phyloP scores from a whole-genome alignment of 2,797 vertebrate species.

The Numenius phaeopus region DNA sequence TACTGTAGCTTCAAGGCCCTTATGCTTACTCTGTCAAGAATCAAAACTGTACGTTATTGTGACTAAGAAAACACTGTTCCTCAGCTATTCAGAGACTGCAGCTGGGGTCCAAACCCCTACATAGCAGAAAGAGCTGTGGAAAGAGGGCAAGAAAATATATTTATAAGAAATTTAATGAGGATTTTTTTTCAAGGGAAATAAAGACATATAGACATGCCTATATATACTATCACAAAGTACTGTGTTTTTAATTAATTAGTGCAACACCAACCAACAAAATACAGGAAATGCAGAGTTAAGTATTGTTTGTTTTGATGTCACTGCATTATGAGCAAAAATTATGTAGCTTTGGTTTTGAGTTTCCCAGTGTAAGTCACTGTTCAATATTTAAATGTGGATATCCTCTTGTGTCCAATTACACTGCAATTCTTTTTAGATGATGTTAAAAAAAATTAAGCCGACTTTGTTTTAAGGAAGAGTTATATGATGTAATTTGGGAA shows the following conservation, averaged over 20 bases:
- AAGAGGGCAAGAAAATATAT: constrained; percentile 4
- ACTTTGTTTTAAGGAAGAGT: not conserved
- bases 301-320: not conserved
- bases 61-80: constrained; percentile 50
- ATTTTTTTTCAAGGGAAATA: not conserved
- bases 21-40: constrained; percentile 57
- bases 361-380: not conserved
- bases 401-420: not conserved
- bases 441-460: not conserved
- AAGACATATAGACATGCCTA: not conserved
- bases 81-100: constrained; percentile 15
- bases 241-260: not conserved
- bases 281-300: not conserved
- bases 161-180: not conserved
- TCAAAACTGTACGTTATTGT: constrained; percentile 56
- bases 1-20: not conserved
- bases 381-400: not conserved
- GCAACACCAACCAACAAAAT: not conserved
- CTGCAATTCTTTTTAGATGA: not conserved
- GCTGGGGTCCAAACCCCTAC: not conserved
- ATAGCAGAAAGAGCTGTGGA: not conserved
- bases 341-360: not conserved
- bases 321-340: not conserved
- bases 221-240: not conserved
- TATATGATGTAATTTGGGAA: not conserved